These are phyloP conservation scores for Galerucella pusilla DNA, from an alignment of 2,888 invertebrate species.

Conservation along the genomic window DNA sequence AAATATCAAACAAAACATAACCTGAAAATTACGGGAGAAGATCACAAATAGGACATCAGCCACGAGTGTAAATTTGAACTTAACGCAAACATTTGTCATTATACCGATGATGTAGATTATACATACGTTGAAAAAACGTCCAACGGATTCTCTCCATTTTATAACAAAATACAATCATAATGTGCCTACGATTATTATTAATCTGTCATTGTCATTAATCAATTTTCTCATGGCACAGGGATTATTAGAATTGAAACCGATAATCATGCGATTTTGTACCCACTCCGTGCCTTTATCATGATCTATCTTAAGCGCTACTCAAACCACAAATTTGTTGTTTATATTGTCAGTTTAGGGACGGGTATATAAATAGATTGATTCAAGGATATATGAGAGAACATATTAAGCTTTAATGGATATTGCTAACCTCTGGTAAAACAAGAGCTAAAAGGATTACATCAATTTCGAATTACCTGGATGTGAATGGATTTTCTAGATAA, in stretches of 20 bases:
- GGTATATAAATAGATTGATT: background rate
- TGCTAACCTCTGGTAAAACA: background rate
- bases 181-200: background rate
- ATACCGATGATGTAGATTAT: too few relatives aligned
- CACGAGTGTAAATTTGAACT: too few relatives aligned
- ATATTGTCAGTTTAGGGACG: background rate
- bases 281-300: background rate
- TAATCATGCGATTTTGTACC: background rate
- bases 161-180: too few relatives aligned
- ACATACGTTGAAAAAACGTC: too few relatives aligned
- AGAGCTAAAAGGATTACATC: background rate
- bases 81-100: too few relatives aligned
- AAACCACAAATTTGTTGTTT: background rate
- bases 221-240: background rate
- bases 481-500: background rate
- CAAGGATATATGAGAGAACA: background rate
- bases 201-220: background rate
- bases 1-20: too few relatives aligned
- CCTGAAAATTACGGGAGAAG: too few relatives aligned
- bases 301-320: background rate
- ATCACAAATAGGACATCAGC: too few relatives aligned
- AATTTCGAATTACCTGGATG: background rate
- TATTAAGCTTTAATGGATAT: background rate
- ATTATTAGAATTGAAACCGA: background rate
- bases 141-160: too few relatives aligned